Conservation (phyloP, 1,140 invertebrate genomes). For the Papilio polyxenes region DNA sequence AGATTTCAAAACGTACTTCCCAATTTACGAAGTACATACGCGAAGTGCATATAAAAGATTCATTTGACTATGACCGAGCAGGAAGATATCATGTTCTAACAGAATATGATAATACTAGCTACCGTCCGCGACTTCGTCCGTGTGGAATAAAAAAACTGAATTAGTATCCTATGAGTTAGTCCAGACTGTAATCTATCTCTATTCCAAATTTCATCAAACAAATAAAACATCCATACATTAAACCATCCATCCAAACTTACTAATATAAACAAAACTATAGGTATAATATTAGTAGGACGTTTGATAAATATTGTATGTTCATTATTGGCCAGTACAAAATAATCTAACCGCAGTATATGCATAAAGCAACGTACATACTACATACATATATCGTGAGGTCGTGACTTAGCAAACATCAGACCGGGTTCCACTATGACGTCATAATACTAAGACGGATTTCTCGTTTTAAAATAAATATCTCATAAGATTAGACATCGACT, state of each 20-base stretch:
- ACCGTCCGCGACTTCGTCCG: background rate
- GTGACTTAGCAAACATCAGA: conserved; percentile 13
- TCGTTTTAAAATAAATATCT: background rate
- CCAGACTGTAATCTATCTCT: too few relatives aligned
- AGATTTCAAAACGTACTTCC: background rate
- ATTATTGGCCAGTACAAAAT: background rate
- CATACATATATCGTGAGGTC: background rate
- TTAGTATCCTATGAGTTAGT: too few relatives aligned
- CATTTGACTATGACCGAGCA: too few relatives aligned
- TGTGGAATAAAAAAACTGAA: background rate
- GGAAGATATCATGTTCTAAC: too few relatives aligned
- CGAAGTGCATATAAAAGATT: too few relatives aligned
- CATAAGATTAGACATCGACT: background rate
- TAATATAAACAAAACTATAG: too few relatives aligned
- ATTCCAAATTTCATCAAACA: too few relatives aligned
- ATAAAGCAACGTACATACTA: background rate
- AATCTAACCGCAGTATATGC: background rate
- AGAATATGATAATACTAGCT: background rate
- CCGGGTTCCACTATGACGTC: background rate
- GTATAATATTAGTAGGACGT: background rate
- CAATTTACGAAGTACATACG: background rate
- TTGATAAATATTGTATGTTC: background rate
- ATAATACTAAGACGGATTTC: background rate
- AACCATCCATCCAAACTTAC: too few relatives aligned
- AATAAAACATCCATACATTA: too few relatives aligned